Evolutionary conservation across 1,140 invertebrate species (phyloP).

Genomic region (Euwallacea similis): DNA sequence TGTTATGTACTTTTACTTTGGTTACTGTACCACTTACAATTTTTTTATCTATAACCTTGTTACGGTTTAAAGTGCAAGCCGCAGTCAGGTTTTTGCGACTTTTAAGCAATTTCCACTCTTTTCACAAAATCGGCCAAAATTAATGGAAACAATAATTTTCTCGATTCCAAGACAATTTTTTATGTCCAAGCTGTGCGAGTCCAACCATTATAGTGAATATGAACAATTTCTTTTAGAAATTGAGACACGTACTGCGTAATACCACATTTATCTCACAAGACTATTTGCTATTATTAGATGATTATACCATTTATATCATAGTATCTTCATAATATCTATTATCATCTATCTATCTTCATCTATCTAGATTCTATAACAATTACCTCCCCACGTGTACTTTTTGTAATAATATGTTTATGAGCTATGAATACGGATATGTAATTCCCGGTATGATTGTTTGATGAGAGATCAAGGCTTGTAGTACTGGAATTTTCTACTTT

Average conservation of each 20-base stretch:
- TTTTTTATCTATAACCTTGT: slow-evolving; percentile 27
- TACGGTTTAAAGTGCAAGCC: not conserved
- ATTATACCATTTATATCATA: too few species aligned
- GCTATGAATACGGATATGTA: not conserved
- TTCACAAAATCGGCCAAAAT: not conserved
- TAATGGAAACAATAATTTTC: too few species aligned
- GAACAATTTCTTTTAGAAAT: too few species aligned
- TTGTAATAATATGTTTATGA: not conserved
- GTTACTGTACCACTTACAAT: slow-evolving; percentile 21
- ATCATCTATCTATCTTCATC: too few species aligned
- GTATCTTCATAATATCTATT: too few species aligned
- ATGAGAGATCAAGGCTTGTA: not conserved
- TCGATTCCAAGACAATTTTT: too few species aligned
- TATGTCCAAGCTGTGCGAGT: too few species aligned
- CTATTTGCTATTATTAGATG: too few species aligned
- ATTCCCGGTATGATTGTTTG: slow-evolving; percentile 1
- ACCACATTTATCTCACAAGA: too few species aligned
- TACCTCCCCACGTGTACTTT: not conserved
- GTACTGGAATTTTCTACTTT: not conserved
- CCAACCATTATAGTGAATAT: too few species aligned
- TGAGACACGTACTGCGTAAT: too few species aligned
- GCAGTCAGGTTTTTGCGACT: not conserved
- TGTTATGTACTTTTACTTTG: slow-evolving; percentile 36
- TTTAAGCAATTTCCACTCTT: slow-evolving; percentile 1
- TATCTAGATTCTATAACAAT: not conserved